Conservation (phyloP, 2,113 vertebrate genomes). For the Bujurquina vittata region DNA sequence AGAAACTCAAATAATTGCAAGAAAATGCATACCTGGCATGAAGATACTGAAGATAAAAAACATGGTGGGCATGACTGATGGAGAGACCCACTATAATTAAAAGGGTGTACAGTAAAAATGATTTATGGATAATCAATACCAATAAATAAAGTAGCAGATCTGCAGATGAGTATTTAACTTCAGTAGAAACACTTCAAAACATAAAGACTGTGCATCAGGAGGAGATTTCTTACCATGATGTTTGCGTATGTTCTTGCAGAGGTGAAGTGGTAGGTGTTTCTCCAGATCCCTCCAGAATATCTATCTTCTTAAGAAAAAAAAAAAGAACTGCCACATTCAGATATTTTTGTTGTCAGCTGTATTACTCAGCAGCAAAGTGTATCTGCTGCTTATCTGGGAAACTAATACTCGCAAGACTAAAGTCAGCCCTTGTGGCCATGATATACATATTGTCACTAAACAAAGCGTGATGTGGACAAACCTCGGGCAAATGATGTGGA, state of each 20-base stretch:
- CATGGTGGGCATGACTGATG: not conserved
- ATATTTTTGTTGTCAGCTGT: not conserved
- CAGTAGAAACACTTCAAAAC: not conserved
- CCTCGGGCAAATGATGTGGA: slow-evolving; percentile 58
- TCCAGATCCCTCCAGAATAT: not conserved
- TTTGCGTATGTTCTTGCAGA: not conserved
- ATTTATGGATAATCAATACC: not conserved
- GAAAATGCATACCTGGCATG: slow-evolving; percentile 36
- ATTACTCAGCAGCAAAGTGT: not conserved
- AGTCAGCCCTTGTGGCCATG: not conserved
- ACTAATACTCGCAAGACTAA: slow-evolving; percentile 20
- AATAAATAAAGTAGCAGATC: not conserved
- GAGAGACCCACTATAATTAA: slow-evolving; percentile 33
- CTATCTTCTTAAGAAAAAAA: not conserved
- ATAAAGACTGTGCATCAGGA: not conserved
- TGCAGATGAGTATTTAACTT: not conserved
- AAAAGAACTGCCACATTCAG: not conserved
- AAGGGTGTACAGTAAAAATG: not conserved
- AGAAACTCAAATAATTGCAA: not conserved
- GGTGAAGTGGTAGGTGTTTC: not conserved
- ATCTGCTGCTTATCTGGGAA: slow-evolving; percentile 4
- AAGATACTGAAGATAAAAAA: slow-evolving; percentile 26
- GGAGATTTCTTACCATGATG: slow-evolving; percentile 45
- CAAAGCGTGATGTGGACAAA: slow-evolving; percentile 36
- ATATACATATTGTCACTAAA: slow-evolving; percentile 33